Percentiles rank a stretch among this genome's conserved stretches.
These are phyloP conservation scores for Syrphus vitripennis DNA, from an alignment of 2,888 invertebrate species.

Conservation along the genomic window DNA sequence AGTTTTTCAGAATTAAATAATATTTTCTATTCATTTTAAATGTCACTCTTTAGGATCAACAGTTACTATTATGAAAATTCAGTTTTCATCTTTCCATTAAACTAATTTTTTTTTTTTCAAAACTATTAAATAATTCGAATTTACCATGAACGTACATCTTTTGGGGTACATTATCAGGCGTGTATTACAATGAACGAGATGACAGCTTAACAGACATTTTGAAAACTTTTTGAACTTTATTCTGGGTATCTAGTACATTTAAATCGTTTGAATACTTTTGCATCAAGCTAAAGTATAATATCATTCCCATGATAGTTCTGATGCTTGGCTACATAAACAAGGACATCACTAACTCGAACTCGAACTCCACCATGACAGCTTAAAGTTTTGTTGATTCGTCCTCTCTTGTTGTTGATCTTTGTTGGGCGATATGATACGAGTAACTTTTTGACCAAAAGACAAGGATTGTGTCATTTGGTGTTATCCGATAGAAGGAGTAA, in stretches of 20 bases:
- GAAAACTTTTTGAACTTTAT: constrained; percentile 6
- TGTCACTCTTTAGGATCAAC: too few species aligned
- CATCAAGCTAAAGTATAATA: constrained; percentile 15
- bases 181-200: not conserved
- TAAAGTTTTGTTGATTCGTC: constrained; percentile 17
- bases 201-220: constrained; percentile 1
- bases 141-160: too few species aligned
- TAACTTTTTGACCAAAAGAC: constrained; percentile 10
- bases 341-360: not conserved
- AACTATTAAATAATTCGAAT: too few species aligned
- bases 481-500: not conserved
- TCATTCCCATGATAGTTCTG: not conserved
- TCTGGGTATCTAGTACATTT: not conserved
- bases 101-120: too few species aligned
- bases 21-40: too few species aligned
- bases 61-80: too few species aligned
- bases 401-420: constrained; percentile 11
- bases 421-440: constrained; percentile 2
- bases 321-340: constrained; percentile 1
- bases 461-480: not conserved
- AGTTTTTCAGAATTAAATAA: too few species aligned
- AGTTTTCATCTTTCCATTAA: too few species aligned
- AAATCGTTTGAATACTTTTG: not conserved
- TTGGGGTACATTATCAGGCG: not conserved
- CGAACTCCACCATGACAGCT: not conserved